Conservation (phyloP, 1,140 invertebrate genomes). For the Drosophila hydei region DNA sequence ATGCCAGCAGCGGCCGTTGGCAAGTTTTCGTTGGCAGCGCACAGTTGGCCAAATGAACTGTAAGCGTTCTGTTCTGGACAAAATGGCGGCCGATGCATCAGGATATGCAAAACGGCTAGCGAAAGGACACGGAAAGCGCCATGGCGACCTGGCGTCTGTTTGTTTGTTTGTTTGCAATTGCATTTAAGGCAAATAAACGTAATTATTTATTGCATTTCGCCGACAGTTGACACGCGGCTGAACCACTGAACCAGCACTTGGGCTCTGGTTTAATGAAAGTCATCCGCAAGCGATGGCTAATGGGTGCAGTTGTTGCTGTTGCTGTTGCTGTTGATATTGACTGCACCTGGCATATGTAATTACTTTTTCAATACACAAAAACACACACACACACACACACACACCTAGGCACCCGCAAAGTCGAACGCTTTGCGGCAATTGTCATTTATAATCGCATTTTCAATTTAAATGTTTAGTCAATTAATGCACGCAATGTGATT, state of each 20-base stretch:
- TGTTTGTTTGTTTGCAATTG: constrained; percentile 74
- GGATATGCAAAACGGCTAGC: constrained; percentile 50
- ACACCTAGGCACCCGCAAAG: neutral
- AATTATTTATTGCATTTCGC: constrained; percentile 77
- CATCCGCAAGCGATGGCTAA: constrained; percentile 23
- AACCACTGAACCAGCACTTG: constrained; percentile 18
- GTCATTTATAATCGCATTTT: constrained; percentile 72
- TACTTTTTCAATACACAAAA: constrained; percentile 47
- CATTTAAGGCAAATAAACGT: constrained; percentile 78
- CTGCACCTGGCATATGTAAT: constrained; percentile 60
- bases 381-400: constrained; percentile 12
- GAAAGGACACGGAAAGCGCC: neutral
- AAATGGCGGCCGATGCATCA: constrained; percentile 37
- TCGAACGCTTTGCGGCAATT: constrained; percentile 24
- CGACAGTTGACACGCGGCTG: constrained; percentile 48
- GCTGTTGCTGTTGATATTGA: constrained; percentile 20
- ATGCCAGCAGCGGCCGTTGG: constrained; percentile 43
- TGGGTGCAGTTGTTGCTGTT: constrained; percentile 3
- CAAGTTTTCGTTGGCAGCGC: constrained; percentile 8
- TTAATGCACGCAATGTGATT: constrained; percentile 59
- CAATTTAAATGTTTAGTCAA: constrained; percentile 78
- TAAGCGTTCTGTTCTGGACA: constrained; percentile 34
- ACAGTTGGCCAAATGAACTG: constrained; percentile 68
- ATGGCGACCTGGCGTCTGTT: constrained; percentile 11
- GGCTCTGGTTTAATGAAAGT: constrained; percentile 38